Percentiles rank a stretch among this genome's conserved stretches.
Evolutionary conservation across 92 coral and sea anemone genomes (phyloP).

Genomic region (Meandrina meandrites): DNA sequence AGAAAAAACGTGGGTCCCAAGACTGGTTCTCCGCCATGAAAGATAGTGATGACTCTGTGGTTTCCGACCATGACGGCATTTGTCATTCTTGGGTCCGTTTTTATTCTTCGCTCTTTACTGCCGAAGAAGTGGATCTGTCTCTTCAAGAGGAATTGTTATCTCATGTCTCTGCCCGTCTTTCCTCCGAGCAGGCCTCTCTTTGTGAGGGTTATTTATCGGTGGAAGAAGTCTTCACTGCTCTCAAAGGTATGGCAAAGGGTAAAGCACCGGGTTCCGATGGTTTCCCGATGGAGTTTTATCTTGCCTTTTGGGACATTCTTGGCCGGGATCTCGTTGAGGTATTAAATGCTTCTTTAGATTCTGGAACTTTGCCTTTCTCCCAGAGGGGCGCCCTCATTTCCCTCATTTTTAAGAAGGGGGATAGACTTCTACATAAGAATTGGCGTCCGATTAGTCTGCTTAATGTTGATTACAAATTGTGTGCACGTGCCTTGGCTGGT

Average conservation of each 20-base stretch:
- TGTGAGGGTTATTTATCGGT: too few relatives aligned
- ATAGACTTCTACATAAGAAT: constrained; percentile 26
- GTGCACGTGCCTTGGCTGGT: not conserved
- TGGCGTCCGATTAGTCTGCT: constrained; percentile 71
- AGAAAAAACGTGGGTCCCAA: not conserved
- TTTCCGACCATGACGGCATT: not conserved
- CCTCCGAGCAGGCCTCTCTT: too few relatives aligned
- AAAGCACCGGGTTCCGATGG: too few relatives aligned
- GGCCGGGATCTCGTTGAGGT: constrained; percentile 55
- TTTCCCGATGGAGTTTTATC: constrained; percentile 63
- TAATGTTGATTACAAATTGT: constrained; percentile 60
- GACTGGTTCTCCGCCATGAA: not conserved
- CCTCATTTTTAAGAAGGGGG: constrained; percentile 57
- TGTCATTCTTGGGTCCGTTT: not conserved
- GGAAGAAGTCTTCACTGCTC: too few relatives aligned
- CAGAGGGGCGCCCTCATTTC: constrained; percentile 47
- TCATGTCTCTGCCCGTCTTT: too few relatives aligned
- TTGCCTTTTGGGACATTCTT: constrained; percentile 48
- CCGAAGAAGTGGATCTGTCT: too few relatives aligned
- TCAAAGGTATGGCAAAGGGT: too few relatives aligned
- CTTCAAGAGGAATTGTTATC: too few relatives aligned
- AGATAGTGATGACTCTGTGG: not conserved
- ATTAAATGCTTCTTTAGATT: constrained; percentile 16
- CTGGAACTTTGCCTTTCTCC: constrained; percentile 19
- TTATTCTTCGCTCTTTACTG: not conserved